Base-by-base conservation (phyloP, 1,140 invertebrate genomes). In the Bradynema listronoti region DNA sequence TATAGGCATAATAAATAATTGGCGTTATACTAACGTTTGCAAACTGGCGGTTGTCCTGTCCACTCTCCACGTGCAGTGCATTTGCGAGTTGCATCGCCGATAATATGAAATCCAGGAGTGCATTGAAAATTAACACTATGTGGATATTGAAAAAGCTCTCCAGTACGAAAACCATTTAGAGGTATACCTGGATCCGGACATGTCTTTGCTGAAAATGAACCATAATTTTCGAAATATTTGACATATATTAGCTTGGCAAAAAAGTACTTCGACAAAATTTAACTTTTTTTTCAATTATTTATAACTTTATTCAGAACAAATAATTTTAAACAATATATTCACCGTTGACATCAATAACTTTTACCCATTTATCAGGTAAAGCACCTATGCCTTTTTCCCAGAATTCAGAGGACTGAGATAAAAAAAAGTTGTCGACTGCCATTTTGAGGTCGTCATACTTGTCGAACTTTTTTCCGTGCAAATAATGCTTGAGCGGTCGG, bases 71-170 rank as follows among this genome's bases (percentile, higher is more conserved):
- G 73, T 6, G 67, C 65, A 45, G 74, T 71, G 62, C 80, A 81
- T 36, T 75, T 63, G 27, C 67, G 36, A 34, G 75, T 68, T 16
- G 49, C 46, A 2, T 79, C 77, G 0, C 80, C 80, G n/a, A 75
- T 63, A 16, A 81, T 57, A 42, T 70, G 69, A 64, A 78, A 81
- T 11, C 80, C 80, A 14, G 67, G 63, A 27, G 69, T 65, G 66
- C 80, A 81, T 1, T 71, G 69, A 57, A 80, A 81, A 16, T 71
- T 61, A 5, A 80, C 63, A 11, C 86, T 84, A 75, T 91, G 92
- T 4, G 88, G 87, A 77, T 87, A 96, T 0, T 87, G 90, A 79
- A 92, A 90, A 69, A 89, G 88, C 69, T 91, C 77, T 0, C 90
- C 90, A 11, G 89, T 87, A 67, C 91, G 86, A 84, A 87, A 87